Base-by-base conservation (phyloP, 2,888 invertebrate species). In the Trypoxylon attenuatum region DNA sequence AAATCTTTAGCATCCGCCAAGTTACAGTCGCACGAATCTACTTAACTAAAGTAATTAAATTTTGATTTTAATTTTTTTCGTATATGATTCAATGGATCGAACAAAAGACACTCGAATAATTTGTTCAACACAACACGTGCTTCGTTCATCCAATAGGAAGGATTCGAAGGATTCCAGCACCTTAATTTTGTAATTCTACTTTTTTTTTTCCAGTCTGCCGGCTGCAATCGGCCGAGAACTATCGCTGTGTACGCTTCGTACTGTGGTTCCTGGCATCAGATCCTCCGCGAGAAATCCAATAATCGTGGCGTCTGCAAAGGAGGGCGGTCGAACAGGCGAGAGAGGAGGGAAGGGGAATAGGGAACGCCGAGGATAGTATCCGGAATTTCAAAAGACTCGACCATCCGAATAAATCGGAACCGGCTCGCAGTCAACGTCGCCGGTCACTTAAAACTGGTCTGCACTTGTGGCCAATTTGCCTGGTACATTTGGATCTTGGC, bases 391-490 rank as follows among this genome's bases (percentile, higher is more conserved):
- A 57, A 55, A 45, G 43, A 2, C 13, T 39, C 27, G 22, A 29
- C 29, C 5, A 43, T 16, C 21, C 27, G 25, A 49, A 23, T 43
- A 43, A 55, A 55, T 50, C 29, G 55, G 38, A 49, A 33, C 47
- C 50, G 49, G 55, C 50, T 13, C 13, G 22, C 29, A 23, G 39
- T 29, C n/a, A 43, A 10, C 19, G n/a, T n/a, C n/a, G 18, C 39
- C 52, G 52, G 52, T 51, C 52, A 53, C 51, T 67, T 67, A 73
- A n/a, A n/a, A 62, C 59, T 53, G 47, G 73, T 60, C 64, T 49
- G 42, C 57, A 58, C 67, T 70, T 49, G 39, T 52, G 67, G 67
- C 58, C 68, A 73, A 73, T 73, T 71, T 73, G 58, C 49, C 67
- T 38, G 52, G 25, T 45, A 54, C 56, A 58, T 63, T 64, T 61